Percentiles rank a stretch among this genome's conserved stretches.
phyloP scores from a whole-genome alignment of 2,797 vertebrate species.

The Nyctibius grandis region DNA sequence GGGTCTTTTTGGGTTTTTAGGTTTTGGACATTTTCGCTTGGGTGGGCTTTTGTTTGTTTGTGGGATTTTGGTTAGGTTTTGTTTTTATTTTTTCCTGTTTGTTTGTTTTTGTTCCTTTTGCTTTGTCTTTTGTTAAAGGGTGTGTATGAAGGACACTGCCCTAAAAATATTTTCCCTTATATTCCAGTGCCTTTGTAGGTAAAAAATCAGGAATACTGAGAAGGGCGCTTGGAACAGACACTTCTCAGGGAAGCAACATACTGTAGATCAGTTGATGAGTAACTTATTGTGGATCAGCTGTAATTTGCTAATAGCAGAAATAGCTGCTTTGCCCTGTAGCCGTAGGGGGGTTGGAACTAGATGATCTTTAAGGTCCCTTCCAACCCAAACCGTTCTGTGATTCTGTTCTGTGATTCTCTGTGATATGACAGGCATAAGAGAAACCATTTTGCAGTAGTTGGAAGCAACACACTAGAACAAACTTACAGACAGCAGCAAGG shows the following conservation, averaged over 20 bases:
- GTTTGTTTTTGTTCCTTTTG: neutral
- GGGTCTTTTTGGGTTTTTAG: neutral
- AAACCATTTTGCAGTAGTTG: neutral
- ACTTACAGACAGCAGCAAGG: neutral
- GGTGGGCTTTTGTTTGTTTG: neutral
- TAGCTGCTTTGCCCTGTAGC: neutral
- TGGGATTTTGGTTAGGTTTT: neutral
- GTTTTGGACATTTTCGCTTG: neutral
- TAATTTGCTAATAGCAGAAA: neutral
- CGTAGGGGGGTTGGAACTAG: no score
- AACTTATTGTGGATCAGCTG: neutral
- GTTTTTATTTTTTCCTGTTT: accelerated
- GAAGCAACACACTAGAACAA: neutral
- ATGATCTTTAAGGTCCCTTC: no score
- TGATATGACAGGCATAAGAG: neutral
- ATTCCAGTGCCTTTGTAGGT: neutral
- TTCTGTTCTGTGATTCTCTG: no score
- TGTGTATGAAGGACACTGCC: neutral
- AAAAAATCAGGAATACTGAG: neutral
- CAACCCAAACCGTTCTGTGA: no score
- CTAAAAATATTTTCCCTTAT: neutral
- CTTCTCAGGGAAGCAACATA: neutral
- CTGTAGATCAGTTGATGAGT: neutral
- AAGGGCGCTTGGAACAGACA: neutral
- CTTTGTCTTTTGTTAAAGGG: neutral